phyloP scores from a whole-genome alignment of 2,113 vertebrate genomes.

The Syrmaticus mikado region DNA sequence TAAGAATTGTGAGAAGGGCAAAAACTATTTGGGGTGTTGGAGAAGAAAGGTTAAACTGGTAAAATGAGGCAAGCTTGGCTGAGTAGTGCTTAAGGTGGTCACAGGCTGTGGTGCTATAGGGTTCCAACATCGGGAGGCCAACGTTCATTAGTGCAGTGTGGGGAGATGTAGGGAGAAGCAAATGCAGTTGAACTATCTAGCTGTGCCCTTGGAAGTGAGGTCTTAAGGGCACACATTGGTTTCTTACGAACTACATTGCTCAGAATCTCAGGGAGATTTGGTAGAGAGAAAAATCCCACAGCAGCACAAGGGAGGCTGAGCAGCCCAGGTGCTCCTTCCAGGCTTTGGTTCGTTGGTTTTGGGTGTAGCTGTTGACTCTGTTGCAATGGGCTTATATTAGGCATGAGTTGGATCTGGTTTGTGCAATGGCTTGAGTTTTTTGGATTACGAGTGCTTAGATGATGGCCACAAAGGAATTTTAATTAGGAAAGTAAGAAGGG shows the following conservation, averaged over 20 bases:
- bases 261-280: neutral
- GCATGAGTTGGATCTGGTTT: conserved; percentile 41
- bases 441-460: conserved; percentile 12
- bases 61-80: neutral
- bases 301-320: conserved; percentile 2
- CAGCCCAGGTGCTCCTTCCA: conserved; percentile 15
- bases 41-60: conserved; percentile 49
- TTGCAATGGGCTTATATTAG: conserved; percentile 11
- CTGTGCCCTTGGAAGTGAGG: neutral
- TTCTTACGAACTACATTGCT: neutral
- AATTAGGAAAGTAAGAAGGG: conserved; percentile 45
- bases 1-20: conserved; percentile 50
- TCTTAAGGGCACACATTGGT: neutral
- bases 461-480: conserved; percentile 61
- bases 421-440: conserved; percentile 46
- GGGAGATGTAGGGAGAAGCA: neutral
- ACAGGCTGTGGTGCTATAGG: neutral
- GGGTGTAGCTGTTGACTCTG: conserved; percentile 45
- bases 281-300: neutral
- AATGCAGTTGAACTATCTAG: neutral
- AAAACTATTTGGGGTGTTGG: conserved; percentile 42
- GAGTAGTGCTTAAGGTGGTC: neutral
- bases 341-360: conserved; percentile 44
- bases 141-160: rapidly evolving
- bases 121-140: neutral